Evolutionary conservation across 2,888 invertebrate species (phyloP), one percentile per base, ranked within the genome.

Genomic region (Nemotelus nigrinus): DNA sequence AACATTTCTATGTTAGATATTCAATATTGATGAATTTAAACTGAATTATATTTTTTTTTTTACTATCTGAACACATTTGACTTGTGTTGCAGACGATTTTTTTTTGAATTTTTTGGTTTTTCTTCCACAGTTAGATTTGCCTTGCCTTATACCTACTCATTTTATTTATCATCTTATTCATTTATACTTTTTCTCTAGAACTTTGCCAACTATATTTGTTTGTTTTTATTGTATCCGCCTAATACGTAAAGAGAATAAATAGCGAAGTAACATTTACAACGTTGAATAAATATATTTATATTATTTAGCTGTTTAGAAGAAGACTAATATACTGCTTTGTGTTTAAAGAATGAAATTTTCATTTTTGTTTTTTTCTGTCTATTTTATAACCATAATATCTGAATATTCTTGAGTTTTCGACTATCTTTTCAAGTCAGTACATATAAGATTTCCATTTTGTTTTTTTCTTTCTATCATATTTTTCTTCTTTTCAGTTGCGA

Each of bases 211-310:
- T 70, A 55, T 55, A 70, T 55, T 8, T 53, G 43, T 55, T 53
- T 53, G 53, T 53, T 6, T 25, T 25, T 53, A 10, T 70, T 8
- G 55, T 70, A 70, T 55, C 39, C 70, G 53, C 55, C 70, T 53
- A 53, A 55, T 70, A 41, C 25, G 55, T 70, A 70, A 70, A 70
- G 55, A 70, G 70, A 70, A 70, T 70, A 70, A 70, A 70, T 70
- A 70, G 55, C 55, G 70, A 55, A 70, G 70, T 70, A 70, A 70
- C 70, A 25, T 70, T 25, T 70, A 70, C 70, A 70, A 70, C 70
- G 55, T 55, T 70, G 70, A 70, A 70, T 70, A 70, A 70, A 70
- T 70, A 70, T 55, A 70, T 67, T 63, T 63, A 45, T 25, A 25
- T 67, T 55, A 50, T 70, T 70, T 47, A 44, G 47, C 6, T 67